phyloP scores from a whole-genome alignment of 2,797 vertebrate genomes.

The Protosalanx chinensis region DNA sequence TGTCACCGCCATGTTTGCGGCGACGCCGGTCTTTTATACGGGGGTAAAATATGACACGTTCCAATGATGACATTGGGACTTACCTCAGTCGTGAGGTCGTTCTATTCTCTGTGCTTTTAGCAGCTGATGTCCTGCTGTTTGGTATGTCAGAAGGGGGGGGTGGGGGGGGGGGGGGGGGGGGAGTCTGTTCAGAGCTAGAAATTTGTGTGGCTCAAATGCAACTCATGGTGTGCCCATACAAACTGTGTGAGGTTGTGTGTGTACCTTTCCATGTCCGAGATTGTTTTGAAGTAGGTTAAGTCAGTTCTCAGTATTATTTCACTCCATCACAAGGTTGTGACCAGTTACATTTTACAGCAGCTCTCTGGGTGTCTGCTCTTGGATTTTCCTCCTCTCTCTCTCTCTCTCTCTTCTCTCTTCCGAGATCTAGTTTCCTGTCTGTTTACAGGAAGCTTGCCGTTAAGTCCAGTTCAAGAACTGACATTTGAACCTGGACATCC shows the following conservation, averaged over 20 bases:
- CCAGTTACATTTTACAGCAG: neutral
- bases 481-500: conserved; percentile 58
- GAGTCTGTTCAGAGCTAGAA: conserved; percentile 9
- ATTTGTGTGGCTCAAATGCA: conserved; percentile 13
- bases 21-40: conserved; percentile 11
- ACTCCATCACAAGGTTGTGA: too few species aligned
- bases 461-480: conserved; percentile 42
- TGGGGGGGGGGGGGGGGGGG: conserved; percentile 11
- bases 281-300: neutral
- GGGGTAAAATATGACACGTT: conserved; percentile 25
- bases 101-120: conserved; percentile 18
- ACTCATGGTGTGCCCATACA: neutral
- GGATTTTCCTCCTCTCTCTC: neutral
- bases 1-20: neutral
- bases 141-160: neutral
- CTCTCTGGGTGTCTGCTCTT: neutral
- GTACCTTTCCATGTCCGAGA: neutral
- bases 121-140: conserved; percentile 31
- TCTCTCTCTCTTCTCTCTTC: too few species aligned
- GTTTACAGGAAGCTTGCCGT: conserved; percentile 42
- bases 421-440: conserved; percentile 40
- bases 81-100: conserved; percentile 43
- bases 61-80: conserved; percentile 31
- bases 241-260: conserved; percentile 2
- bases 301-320: too few species aligned